Evolutionary conservation across 1,140 invertebrate species (phyloP).

Genomic region (Cyphomyrmex costatus): DNA sequence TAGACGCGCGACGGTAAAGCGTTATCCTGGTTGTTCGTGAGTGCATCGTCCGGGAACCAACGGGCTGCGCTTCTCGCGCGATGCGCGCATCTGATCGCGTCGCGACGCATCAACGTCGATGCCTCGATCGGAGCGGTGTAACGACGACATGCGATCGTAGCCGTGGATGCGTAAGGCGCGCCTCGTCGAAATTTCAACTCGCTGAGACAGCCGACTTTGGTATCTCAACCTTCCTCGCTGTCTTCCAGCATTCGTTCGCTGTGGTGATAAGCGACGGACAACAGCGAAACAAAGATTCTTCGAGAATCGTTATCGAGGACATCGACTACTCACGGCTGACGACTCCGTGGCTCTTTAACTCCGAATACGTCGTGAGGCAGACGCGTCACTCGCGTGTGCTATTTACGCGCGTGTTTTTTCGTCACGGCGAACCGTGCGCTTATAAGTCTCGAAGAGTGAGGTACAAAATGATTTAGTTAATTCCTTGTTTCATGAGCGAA

Average conservation of each 20-base stretch:
- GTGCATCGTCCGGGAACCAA: conserved; percentile 34
- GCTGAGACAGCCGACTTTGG: conserved; percentile 4
- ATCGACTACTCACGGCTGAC: conserved; percentile 11
- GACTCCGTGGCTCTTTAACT: background rate
- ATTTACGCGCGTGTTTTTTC: conserved; percentile 40
- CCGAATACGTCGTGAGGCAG: background rate
- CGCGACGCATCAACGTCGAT: conserved; percentile 27
- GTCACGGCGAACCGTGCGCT: background rate
- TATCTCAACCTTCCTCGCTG: background rate
- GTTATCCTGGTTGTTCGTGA: conserved; percentile 23
- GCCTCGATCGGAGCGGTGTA: conserved; percentile 8
- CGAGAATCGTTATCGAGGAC: conserved; percentile 38
- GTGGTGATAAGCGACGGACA: conserved; percentile 39
- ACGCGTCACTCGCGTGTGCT: conserved; percentile 29
- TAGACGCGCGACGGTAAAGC: background rate
- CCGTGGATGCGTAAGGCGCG: conserved; percentile 6
- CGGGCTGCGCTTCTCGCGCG: conserved; percentile 16
- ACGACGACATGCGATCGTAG: conserved; percentile 16
- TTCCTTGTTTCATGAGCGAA: background rate
- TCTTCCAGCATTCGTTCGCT: conserved; percentile 8
- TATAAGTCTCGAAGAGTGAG: conserved; percentile 8
- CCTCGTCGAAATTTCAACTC: conserved; percentile 10
- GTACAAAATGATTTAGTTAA: conserved; percentile 1
- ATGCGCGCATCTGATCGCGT: background rate
- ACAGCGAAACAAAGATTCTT: conserved; percentile 22